These are phyloP conservation scores for Oopsacas minuta DNA, from an alignment of 37 sponge, comb jelly and placozoan genomes.

Conservation along the genomic window DNA sequence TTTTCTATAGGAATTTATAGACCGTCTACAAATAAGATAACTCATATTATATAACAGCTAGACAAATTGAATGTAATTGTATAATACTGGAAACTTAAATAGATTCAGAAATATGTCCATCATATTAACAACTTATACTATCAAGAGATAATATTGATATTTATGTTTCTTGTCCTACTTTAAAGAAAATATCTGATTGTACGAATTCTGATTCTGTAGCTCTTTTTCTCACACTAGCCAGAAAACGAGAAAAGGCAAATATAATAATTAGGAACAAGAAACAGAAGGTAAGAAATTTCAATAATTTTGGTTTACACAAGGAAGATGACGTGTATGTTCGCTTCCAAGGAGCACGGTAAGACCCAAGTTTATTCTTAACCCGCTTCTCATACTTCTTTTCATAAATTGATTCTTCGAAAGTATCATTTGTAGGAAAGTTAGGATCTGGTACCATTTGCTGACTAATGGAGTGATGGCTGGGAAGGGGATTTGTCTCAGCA, in stretches of 20 bases:
- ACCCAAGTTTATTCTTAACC: background rate
- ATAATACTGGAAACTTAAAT: too few relatives aligned
- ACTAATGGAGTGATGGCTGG: background rate
- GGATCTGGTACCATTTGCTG: background rate
- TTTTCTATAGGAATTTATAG: too few relatives aligned
- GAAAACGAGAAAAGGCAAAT: background rate
- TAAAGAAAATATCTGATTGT: background rate
- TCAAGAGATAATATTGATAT: too few relatives aligned
- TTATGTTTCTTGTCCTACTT: background rate
- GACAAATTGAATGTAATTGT: too few relatives aligned
- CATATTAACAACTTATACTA: too few relatives aligned
- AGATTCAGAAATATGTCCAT: too few relatives aligned
- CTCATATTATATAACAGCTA: too few relatives aligned
- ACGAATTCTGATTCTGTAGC: background rate
- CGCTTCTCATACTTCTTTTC: background rate
- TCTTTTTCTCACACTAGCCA: background rate
- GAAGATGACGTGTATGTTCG: background rate
- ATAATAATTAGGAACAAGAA: background rate
- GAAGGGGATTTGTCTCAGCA: background rate
- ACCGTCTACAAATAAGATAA: too few relatives aligned
- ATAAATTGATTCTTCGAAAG: background rate
- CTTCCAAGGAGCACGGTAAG: background rate
- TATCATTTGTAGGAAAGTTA: background rate
- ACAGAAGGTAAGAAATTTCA: background rate
- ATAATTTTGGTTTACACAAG: background rate